phyloP scores from a whole-genome alignment of 2,797 vertebrate species.

The Danionella dracula region DNA sequence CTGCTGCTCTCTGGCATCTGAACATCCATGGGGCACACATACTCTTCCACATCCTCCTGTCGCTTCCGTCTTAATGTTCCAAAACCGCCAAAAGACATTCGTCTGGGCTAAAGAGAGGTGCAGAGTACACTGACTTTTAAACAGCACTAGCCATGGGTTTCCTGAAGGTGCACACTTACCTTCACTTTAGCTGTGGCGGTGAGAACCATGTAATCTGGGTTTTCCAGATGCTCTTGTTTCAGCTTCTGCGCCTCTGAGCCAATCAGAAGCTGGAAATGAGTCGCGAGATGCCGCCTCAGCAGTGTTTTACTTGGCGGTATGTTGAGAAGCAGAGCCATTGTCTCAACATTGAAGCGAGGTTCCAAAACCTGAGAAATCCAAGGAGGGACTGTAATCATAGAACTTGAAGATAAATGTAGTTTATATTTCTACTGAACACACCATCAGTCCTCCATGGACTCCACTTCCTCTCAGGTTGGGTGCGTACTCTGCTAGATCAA shows the following conservation, averaged over 20 bases:
- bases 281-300: conserved; percentile 88
- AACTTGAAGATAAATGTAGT: too few species aligned
- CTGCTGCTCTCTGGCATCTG: conserved; percentile 79
- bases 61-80: conserved; percentile 91
- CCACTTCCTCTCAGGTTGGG: conserved; percentile 95
- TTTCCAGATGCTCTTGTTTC: conserved; percentile 89
- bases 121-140: too few species aligned
- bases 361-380: too few species aligned
- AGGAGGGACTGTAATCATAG: too few species aligned
- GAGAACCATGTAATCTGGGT: conserved; percentile 84
- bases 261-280: conserved; percentile 91
- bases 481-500: conserved; percentile 94
- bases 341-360: conserved; percentile 94
- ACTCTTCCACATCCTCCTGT: conserved; percentile 91
- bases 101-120: conserved; percentile 75
- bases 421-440: too few species aligned
- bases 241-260: conserved; percentile 87
- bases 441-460: conserved; percentile 95
- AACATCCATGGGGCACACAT: conserved; percentile 95
- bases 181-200: conserved; percentile 96
- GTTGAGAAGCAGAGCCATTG: conserved; percentile 93
- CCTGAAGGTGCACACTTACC: conserved; percentile 60
- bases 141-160: neutral
- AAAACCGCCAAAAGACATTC: conserved; percentile 89
- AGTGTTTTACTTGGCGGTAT: conserved; percentile 96